Evolutionary conservation across 2,797 vertebrate species (phyloP).

Genomic region (Hirundo rustica): DNA sequence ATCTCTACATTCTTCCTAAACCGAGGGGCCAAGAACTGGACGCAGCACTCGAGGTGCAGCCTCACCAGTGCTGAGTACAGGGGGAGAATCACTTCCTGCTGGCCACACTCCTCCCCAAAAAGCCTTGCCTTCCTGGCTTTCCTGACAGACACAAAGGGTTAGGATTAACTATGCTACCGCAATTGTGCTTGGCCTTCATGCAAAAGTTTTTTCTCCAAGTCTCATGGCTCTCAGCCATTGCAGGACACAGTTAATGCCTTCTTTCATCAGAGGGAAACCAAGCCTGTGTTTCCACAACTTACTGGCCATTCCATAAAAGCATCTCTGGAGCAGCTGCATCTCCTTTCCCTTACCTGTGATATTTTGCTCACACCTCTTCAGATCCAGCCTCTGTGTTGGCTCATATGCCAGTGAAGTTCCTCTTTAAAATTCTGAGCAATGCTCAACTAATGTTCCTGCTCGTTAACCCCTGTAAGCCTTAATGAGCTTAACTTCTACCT

Average conservation of each 20-base stretch:
- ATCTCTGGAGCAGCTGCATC: not conserved
- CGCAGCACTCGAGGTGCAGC: not conserved
- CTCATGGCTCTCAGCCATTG: not conserved
- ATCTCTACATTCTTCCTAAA: not conserved
- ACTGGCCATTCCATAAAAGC: not conserved
- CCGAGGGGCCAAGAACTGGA: fast-evolving
- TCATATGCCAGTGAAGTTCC: not conserved
- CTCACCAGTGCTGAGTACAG: not conserved
- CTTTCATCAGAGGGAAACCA: not conserved
- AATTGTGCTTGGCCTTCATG: not conserved
- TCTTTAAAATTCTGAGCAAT: not conserved
- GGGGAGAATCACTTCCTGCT: not conserved
- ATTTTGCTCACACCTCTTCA: not conserved
- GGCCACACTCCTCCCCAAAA: not conserved
- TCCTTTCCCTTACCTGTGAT: not conserved
- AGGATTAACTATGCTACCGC: not conserved
- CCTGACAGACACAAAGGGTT: not conserved
- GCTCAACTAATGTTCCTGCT: not conserved
- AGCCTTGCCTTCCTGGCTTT: not conserved
- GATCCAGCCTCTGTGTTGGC: not conserved
- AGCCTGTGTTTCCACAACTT: not conserved
- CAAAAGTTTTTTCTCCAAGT: not conserved
- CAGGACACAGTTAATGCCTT: not conserved
- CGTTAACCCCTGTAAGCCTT: conserved; percentile 12
- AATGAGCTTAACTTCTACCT: conserved; percentile 55